Percentiles rank a stretch among this genome's conserved stretches.
These are phyloP conservation scores for Isurus oxyrinchus DNA, from an alignment of 2,113 vertebrate species.

Conservation along the genomic window DNA sequence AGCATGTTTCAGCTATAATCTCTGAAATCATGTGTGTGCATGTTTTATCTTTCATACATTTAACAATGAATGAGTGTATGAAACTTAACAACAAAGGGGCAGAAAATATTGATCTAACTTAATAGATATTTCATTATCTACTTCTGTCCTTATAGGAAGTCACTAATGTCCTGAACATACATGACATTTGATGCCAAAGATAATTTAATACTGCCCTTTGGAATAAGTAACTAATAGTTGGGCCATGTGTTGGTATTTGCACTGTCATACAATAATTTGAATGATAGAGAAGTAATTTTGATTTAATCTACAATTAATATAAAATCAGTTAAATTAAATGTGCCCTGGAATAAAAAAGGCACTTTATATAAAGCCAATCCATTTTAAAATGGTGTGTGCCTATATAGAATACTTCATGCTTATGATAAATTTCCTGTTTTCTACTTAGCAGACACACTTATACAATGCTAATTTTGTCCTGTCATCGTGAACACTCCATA, in stretches of 20 bases:
- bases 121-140: background rate
- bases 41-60: background rate
- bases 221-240: background rate
- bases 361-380: background rate
- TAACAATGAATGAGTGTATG: background rate
- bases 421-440: background rate
- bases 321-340: background rate
- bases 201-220: background rate
- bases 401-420: background rate
- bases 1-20: background rate
- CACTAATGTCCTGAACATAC: background rate
- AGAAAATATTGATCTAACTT: conserved; percentile 18
- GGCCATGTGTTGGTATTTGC: background rate
- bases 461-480: background rate
- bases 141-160: background rate
- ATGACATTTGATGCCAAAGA: conserved; percentile 6
- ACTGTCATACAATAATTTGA: background rate
- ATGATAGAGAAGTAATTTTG: background rate
- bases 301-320: background rate
- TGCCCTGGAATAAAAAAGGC: background rate
- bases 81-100: background rate
- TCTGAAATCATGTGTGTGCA: background rate
- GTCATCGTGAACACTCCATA: background rate
- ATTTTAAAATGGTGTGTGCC: background rate
- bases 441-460: background rate